Percentiles rank a stretch among this genome's conserved stretches.
Conservation (phyloP, 2,888 invertebrate genomes). For the Pedicia rivosa region DNA sequence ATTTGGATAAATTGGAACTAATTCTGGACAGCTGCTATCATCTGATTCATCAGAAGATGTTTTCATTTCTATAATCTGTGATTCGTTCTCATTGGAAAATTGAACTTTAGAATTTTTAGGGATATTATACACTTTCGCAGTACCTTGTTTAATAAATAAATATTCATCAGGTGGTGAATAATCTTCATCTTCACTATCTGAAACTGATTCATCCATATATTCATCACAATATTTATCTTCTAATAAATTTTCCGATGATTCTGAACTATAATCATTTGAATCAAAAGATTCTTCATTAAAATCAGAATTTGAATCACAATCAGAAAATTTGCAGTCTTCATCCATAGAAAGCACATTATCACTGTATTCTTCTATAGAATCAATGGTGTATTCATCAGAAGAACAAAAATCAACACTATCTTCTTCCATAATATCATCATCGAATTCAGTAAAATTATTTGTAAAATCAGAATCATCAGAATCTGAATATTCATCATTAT, state of each 20-base stretch:
- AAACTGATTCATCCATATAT: background rate
- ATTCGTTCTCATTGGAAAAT: conserved; percentile 16
- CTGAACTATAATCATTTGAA: too few relatives aligned
- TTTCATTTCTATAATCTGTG: conserved; percentile 18
- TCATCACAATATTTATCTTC: background rate
- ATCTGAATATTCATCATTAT: too few relatives aligned
- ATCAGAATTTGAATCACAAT: too few relatives aligned
- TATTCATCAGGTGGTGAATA: background rate
- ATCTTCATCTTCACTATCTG: conserved; percentile 2
- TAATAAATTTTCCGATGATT: background rate
- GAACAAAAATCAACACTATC: too few relatives aligned
- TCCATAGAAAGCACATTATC: too few relatives aligned
- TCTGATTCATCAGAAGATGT: background rate
- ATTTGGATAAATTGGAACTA: conserved; percentile 9
- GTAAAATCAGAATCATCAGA: too few relatives aligned
- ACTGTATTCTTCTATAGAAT: too few relatives aligned
- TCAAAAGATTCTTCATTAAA: too few relatives aligned
- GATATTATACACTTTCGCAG: conserved; percentile 16
- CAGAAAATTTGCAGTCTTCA: too few relatives aligned
- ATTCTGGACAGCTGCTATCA: conserved; percentile 13
- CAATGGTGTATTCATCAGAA: too few relatives aligned
- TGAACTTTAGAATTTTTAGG: conserved; percentile 12
- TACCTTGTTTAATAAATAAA: background rate
- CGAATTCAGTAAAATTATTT: too few relatives aligned
- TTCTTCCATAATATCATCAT: too few relatives aligned